Conservation (phyloP, 2,113 vertebrate species). For the Taxidea taxus region DNA sequence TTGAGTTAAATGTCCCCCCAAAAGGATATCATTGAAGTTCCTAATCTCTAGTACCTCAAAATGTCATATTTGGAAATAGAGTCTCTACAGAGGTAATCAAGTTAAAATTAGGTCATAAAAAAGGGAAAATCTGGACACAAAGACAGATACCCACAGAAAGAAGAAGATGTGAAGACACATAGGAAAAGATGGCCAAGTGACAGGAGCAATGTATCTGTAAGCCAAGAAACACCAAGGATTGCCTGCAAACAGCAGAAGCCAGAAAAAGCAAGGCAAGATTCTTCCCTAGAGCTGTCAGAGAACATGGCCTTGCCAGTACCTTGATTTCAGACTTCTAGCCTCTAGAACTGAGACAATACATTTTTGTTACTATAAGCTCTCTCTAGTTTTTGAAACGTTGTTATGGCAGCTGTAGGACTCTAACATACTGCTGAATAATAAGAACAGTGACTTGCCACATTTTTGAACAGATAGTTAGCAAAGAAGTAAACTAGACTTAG, state of each 20-base stretch:
- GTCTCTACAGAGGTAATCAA: not conserved
- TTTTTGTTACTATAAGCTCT: not conserved
- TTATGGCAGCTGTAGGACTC: not conserved
- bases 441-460: not conserved
- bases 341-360: not conserved
- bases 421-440: not conserved
- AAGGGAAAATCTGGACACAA: not conserved
- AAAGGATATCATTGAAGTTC: not conserved
- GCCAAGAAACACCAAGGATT: fast-evolving
- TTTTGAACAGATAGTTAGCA: constrained; percentile 6
- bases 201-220: not conserved
- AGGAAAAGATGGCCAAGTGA: no score
- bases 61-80: not conserved
- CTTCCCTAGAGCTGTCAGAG: not conserved
- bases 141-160: not conserved
- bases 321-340: not conserved
- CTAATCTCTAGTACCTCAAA: not conserved
- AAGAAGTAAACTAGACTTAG: not conserved
- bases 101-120: not conserved
- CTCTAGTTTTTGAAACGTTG: not conserved
- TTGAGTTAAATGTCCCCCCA: not conserved
- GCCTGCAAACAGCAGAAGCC: not conserved
- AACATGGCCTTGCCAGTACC: not conserved
- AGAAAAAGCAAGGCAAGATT: not conserved
- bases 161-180: fast-evolving